Evolutionary conservation across 2,888 invertebrate genomes (phyloP), one percentile per base, ranked within the genome.

Genomic region (Lasioglossum marginatum): DNA sequence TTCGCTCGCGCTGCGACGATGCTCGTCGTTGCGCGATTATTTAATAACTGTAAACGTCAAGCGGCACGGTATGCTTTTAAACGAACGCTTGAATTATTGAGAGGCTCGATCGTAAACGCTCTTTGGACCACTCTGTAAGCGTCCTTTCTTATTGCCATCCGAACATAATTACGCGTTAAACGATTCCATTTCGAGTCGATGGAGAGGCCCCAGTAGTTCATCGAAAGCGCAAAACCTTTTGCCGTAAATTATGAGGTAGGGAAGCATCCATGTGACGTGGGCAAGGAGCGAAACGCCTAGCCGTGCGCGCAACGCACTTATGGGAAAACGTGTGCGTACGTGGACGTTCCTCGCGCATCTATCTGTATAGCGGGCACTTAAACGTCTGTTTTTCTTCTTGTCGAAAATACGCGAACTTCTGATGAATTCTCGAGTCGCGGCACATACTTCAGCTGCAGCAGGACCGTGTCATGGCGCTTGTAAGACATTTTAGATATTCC

Each of bases 211-310:
- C 40, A 34, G 68, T 76, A 73, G 79, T 72, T 83, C 74, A 88
- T 87, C 82, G 85, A 85, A 85, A 86, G 75, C 75, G 83, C 77
- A 48, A 80, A 77, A 82, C 74, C 68, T 57, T 40, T 68, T 68
- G 73, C 37, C 81, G 63, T 89, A 86, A 86, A 89, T 88, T 86
- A 86, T 5, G 70, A 45, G 74, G 27, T 19, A 45, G 34, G 27
- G 31, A 40, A 52, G 63, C 70, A 84, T 90, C 91, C 91, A 92
- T 92, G 93, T 92, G 93, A 92, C 93, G 92, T 91, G 92, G 93
- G 92, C 92, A 92, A 93, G 93, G 93, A 93, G 94, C 91, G 92
- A 91, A 70, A 92, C 90, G 92, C 92, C 89, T 91, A 92, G 92
- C 91, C 92, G 88, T 83, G 85, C 74, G 79, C 72, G 71, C 74